These are phyloP conservation scores for Rhegmatorhina hoffmannsi DNA, from an alignment of 2,113 vertebrate genomes.

Conservation along the genomic window DNA sequence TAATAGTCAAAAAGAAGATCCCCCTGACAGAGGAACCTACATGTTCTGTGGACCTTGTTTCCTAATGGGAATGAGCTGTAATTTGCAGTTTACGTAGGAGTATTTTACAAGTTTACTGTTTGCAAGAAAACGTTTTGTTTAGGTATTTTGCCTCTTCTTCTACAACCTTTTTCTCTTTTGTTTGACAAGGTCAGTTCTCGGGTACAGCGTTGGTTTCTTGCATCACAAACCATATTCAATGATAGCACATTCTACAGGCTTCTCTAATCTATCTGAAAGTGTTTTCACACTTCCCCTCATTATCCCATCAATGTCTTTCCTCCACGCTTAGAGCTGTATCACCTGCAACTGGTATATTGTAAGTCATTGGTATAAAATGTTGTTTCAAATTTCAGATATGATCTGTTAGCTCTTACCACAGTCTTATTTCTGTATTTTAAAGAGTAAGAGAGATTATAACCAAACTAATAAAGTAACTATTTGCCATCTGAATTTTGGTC, in stretches of 20 bases:
- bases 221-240: not conserved
- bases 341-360: not conserved
- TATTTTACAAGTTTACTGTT: not conserved
- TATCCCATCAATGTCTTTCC: not conserved
- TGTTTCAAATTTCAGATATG: not conserved
- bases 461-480: not conserved
- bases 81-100: not conserved
- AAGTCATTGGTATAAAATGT: not conserved
- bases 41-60: not conserved
- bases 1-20: not conserved
- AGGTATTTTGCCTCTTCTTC: not conserved
- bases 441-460: not conserved
- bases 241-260: not conserved
- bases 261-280: not conserved
- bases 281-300: not conserved
- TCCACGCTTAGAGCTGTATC: not conserved
- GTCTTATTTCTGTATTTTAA: not conserved
- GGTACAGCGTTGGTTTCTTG: not conserved
- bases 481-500: not conserved
- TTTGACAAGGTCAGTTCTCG: not conserved
- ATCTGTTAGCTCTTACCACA: not conserved
- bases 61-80: not conserved
- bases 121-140: not conserved
- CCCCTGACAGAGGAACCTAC: not conserved
- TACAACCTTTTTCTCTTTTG: not conserved